Evolutionary conservation across 2,113 vertebrate species (phyloP).

Genomic region (Hypocryptadius cinnamomeus): DNA sequence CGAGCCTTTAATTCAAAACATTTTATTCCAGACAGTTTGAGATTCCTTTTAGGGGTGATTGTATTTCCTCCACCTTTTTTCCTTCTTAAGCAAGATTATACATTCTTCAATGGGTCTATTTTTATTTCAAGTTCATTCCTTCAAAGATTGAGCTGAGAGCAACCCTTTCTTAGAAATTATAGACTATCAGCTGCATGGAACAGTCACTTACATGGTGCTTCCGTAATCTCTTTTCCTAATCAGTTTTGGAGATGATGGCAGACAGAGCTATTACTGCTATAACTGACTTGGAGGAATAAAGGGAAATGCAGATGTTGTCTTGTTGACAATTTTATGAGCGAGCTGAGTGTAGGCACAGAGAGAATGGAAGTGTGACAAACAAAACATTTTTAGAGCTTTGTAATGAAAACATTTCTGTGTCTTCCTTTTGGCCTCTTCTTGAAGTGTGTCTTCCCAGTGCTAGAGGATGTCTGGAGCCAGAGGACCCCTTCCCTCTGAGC

Average conservation of each 20-base stretch:
- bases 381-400: neutral
- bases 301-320: neutral
- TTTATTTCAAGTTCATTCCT: neutral
- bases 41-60: neutral
- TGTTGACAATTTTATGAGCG: neutral
- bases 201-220: neutral
- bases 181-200: slow-evolving; percentile 11
- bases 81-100: neutral
- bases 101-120: neutral
- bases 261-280: neutral
- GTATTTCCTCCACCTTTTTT: neutral
- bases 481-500: neutral
- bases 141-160: neutral
- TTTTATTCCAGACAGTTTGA: neutral
- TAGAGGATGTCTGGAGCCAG: neutral
- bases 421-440: neutral
- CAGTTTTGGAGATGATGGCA: neutral
- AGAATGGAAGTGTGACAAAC: neutral
- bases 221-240: neutral
- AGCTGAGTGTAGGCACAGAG: neutral
- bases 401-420: neutral
- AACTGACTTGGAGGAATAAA: neutral
- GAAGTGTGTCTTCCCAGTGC: neutral
- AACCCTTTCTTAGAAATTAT: neutral
- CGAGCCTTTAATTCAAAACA: neutral